Base-by-base conservation (phyloP, 2,888 invertebrate species). In the Tetragonula carbonaria region DNA sequence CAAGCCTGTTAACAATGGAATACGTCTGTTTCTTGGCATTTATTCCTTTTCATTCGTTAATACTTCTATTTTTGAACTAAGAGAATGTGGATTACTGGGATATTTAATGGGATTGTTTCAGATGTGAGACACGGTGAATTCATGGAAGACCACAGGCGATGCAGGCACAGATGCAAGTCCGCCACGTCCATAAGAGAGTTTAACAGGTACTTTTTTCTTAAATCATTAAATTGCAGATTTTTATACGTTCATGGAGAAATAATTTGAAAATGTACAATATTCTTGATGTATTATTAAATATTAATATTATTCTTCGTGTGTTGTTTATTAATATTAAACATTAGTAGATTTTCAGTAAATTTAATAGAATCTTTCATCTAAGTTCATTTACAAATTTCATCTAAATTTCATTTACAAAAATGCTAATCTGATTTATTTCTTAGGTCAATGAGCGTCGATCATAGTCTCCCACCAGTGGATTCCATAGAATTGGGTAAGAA, bases 121-220 rank as follows among this genome's bases (percentile, higher is more conserved):
- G 86, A 86, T 16, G 45, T 74, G 51, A 72, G 81, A 51, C 81
- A 76, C 8, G 70, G 70, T 13, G 85, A 86, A 50, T 74, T 74
- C 5, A 53, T 66, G 75, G 85, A 85, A 53, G 81, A 81, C 38
- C 81, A 78, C 2, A 86, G 67, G 63, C 73, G 78, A 45, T 23
- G 14, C n/a, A 75, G 78, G 23, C 78, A 85, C 62, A 78, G 70
- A 45, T 65, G 33, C 53, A 86, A 73, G 51, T 75, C 85, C 1
- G 45, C 45, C 45, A n/a, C 51, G 0, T 28, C 80, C 0, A 65
- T 67, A 38, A 73, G 68, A 59, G 65, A 84, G 13, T 23, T 67
- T 11, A 75, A 75, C 3, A 86, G 85, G 85, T 86, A 86, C 45
- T 45, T 45, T 45, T 8, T 33, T 33, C 3, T 33, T n/a, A 2